A percentile compares a stretch with the other conserved stretches of the same genome.
Evolutionary conservation across 2,113 vertebrate genomes (phyloP).

Genomic region (Phaetusa simplex): DNA sequence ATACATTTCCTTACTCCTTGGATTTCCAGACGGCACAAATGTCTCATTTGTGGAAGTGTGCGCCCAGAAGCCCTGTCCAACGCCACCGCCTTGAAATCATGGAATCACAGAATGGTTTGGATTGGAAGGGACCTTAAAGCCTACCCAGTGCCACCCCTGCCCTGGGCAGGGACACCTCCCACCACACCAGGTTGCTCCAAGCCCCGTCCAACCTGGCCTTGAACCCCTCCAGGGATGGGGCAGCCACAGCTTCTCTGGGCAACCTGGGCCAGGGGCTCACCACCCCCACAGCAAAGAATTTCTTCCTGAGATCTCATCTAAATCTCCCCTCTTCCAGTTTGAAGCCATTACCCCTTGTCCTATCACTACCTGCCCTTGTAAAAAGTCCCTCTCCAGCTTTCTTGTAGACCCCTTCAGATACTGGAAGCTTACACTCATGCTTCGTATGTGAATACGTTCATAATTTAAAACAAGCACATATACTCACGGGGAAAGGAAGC

Average conservation of each 20-base stretch:
- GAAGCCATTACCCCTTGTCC: neutral
- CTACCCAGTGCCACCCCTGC: no score
- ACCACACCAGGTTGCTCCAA: neutral
- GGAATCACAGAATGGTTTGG: neutral
- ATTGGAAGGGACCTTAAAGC: no score
- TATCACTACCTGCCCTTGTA: neutral
- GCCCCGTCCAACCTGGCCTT: neutral
- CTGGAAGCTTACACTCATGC: fast-evolving
- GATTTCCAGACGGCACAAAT: neutral
- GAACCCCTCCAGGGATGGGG: neutral
- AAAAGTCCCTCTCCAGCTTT: neutral
- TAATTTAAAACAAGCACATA: neutral
- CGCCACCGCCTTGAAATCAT: neutral
- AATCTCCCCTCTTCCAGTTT: neutral
- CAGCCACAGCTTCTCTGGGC: neutral
- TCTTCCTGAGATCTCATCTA: neutral
- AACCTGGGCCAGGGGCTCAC: neutral
- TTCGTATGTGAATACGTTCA: fast-evolving
- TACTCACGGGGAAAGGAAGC: neutral
- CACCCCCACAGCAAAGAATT: neutral
- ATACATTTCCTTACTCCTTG: neutral
- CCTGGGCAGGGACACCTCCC: neutral
- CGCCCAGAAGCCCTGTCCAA: neutral
- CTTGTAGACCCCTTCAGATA: neutral
- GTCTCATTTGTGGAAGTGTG: neutral